A percentile compares a stretch with the other conserved stretches of the same genome.
These are phyloP conservation scores for Seriola aureovittata DNA, from an alignment of 2,113 vertebrate species.

Conservation along the genomic window DNA sequence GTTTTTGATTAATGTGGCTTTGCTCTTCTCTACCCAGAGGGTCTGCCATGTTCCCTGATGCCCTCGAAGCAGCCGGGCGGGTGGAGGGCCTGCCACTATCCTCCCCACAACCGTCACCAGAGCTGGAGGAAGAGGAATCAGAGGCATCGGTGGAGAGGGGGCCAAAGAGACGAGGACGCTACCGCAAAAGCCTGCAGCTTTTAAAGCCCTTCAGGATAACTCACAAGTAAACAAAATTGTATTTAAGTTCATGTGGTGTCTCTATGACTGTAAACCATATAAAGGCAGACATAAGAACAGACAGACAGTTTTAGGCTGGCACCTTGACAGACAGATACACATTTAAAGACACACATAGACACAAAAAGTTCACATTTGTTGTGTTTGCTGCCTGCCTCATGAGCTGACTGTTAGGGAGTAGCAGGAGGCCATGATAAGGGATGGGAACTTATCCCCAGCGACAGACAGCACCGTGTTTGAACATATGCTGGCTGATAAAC, in stretches of 20 bases:
- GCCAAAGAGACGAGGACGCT: constrained; percentile 78
- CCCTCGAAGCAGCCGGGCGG: constrained; percentile 78
- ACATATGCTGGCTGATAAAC: constrained; percentile 73
- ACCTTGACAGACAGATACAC: background rate
- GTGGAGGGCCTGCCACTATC: constrained; percentile 82
- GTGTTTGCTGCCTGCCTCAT: constrained; percentile 32
- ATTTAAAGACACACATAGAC: constrained; percentile 14
- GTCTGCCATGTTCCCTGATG: constrained; percentile 80
- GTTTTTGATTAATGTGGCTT: background rate
- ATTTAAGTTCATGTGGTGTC: background rate
- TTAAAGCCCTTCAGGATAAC: constrained; percentile 88
- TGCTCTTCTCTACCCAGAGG: constrained; percentile 47
- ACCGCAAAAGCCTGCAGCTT: constrained; percentile 85
- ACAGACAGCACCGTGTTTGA: constrained; percentile 65
- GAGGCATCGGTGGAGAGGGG: constrained; percentile 51
- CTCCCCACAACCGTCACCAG: constrained; percentile 62
- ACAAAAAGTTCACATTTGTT: constrained; percentile 5
- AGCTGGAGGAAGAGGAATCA: constrained; percentile 78
- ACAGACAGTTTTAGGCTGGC: background rate
- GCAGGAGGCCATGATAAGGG: constrained; percentile 72
- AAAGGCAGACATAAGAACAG: background rate
- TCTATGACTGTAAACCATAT: constrained; percentile 11
- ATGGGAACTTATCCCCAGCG: constrained; percentile 64
- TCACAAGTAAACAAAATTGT: constrained; percentile 81
- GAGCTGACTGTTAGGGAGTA: constrained; percentile 29